Evolutionary conservation across 2,888 invertebrate genomes (phyloP).

Genomic region (Macrosiphum euphorbiae): DNA sequence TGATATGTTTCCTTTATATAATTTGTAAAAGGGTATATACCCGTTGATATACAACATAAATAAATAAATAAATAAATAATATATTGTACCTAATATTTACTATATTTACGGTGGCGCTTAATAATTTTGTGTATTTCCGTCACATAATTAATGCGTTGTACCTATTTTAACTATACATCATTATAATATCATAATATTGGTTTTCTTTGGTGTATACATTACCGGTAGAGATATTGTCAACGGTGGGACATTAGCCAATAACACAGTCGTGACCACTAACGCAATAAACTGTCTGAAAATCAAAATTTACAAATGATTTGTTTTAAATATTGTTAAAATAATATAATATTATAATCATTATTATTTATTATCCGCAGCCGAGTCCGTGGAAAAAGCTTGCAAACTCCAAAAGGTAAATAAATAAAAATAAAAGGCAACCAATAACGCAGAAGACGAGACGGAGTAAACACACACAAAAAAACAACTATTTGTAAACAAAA

Average conservation of each 20-base stretch:
- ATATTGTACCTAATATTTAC: background rate
- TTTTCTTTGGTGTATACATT: background rate
- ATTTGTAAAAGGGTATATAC: no score
- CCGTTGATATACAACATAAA: no score
- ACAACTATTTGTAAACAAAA: background rate
- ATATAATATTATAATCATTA: no score
- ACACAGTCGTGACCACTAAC: background rate
- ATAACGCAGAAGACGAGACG: background rate
- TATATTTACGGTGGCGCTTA: background rate
- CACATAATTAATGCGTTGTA: background rate
- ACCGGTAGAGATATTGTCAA: background rate
- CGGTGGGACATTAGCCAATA: background rate
- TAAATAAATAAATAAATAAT: no score
- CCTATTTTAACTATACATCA: background rate
- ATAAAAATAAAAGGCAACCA: no score
- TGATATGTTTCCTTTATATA: no score
- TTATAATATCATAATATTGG: background rate
- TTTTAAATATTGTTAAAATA: background rate
- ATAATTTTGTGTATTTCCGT: background rate
- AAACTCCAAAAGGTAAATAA: background rate
- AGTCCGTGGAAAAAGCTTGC: background rate
- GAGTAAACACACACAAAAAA: background rate
- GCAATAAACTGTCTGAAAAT: background rate
- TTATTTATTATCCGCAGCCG: no score
- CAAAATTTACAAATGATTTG: background rate